Conservation (phyloP, 1,140 invertebrate genomes). For the Ostrea denselamellosa region DNA sequence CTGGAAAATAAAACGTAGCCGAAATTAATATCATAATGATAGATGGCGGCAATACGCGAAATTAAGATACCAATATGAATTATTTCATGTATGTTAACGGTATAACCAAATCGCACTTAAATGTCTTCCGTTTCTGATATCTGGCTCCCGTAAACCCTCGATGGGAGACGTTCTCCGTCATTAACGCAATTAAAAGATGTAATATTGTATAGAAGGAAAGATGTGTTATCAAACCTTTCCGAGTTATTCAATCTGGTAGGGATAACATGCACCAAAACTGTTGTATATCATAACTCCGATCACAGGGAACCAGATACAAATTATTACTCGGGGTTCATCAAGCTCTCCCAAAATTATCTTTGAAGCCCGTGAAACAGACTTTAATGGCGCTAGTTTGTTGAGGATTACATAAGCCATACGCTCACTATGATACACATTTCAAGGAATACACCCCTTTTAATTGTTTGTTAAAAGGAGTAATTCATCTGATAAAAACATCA, state of each 20-base stretch:
- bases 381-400: background rate
- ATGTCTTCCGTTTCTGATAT: background rate
- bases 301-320: background rate
- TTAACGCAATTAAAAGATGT: conserved; percentile 22
- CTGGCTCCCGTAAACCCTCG: background rate
- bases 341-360: conserved; percentile 3
- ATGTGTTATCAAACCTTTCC: conserved; percentile 17
- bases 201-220: background rate
- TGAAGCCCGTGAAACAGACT: background rate
- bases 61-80: background rate
- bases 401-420: conserved; percentile 28
- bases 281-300: background rate
- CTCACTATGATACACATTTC: conserved; percentile 14
- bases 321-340: background rate
- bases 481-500: background rate
- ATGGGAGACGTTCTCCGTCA: background rate
- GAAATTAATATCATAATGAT: conserved; percentile 14
- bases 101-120: background rate
- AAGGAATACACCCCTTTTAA: conserved; percentile 32
- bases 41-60: background rate
- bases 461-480: conserved; percentile 31
- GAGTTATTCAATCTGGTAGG: conserved; percentile 22
- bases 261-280: background rate
- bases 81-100: background rate
- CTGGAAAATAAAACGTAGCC: background rate